These are phyloP conservation scores for Euwallacea similis DNA, from an alignment of 1,140 invertebrate genomes.

Conservation along the genomic window DNA sequence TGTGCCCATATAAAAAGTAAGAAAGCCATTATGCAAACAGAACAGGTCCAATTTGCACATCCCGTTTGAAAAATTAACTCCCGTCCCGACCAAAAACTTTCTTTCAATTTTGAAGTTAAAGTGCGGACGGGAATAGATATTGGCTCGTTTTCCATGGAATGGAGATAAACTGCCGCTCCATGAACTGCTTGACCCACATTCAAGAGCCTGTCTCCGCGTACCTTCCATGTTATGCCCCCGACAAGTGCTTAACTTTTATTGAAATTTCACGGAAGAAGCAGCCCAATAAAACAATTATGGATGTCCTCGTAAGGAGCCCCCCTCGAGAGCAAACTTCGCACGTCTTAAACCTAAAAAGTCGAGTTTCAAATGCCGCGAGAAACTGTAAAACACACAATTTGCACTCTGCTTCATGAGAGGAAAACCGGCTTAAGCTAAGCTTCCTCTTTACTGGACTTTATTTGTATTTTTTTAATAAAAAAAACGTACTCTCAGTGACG, in stretches of 20 bases:
- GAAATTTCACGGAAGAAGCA: neutral
- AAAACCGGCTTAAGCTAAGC: too few relatives aligned
- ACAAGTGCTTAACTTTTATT: conserved; percentile 3
- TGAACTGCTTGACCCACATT: conserved; percentile 23
- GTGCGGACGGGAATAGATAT: conserved; percentile 29
- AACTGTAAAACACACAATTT: too few relatives aligned
- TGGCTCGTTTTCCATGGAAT: conserved; percentile 29
- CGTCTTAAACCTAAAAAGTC: too few relatives aligned
- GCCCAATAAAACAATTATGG: too few relatives aligned
- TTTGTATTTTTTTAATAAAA: too few relatives aligned
- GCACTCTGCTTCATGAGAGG: too few relatives aligned
- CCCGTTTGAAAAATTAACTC: conserved; percentile 30
- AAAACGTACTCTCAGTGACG: too few relatives aligned
- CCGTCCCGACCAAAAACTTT: conserved; percentile 24
- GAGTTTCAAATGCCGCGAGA: too few relatives aligned
- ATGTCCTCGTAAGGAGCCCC: too few relatives aligned
- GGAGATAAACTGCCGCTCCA: conserved; percentile 13
- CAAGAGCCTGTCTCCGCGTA: neutral
- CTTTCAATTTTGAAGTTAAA: conserved; percentile 33
- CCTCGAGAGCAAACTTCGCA: too few relatives aligned
- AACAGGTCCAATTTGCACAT: conserved; percentile 30
- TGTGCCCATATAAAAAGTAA: neutral
- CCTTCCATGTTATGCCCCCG: neutral
- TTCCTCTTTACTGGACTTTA: too few relatives aligned
- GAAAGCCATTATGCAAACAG: conserved; percentile 20